Evolutionary conservation across 1,140 invertebrate genomes (phyloP), one percentile per base, ranked within the genome.

Genomic region (Bombus pascuorum): DNA sequence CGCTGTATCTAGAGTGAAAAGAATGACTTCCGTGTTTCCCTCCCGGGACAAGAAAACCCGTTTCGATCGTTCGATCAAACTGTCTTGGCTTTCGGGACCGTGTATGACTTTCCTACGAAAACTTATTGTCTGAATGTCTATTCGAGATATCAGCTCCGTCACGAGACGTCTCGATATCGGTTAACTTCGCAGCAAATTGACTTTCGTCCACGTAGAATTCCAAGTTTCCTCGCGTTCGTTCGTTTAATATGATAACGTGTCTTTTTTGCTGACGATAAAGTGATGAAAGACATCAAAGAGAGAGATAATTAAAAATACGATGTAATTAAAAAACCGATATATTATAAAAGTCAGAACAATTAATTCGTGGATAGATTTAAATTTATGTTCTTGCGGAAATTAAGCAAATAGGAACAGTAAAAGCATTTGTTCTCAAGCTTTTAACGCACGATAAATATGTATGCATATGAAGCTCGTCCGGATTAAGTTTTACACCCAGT

Each of bases 121-220:
- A 80, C 66, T 71, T 71, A 71, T 71, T 71, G 44, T 32, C 25
- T 10, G 34, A 71, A 71, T 47, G 66, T 80, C 78, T 57, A n/a
- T 53, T 53, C 44, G 42, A 39, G 44, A 53, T 37, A 42, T 47
- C 44, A 18, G 12, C 34, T 13, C 5, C 13, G 66, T 71, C 32
- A 32, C 44, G 8, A 53, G n/a, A 71, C 32, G 39, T 57, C 53
- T 70, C 44, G 15, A 68, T 80, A 68, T 68, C 32, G 25, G 42
- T 25, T n/a, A 80, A 80, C 39, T 68, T 80, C 25, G 5, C 1
- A 68, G 3, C 12, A 34, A 80, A 68, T 80, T 65, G 65, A 80
- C 47, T 80, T 80, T 80, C 65, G n/a, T 47, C 65, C 32, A 28
- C 5, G 32, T 47, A 28, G 65, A 68, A 80, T 80, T 25, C 22